Evolutionary conservation across 2,113 vertebrate species (phyloP), one percentile per base, ranked within the genome.

Genomic region (Ahaetulla prasina): DNA sequence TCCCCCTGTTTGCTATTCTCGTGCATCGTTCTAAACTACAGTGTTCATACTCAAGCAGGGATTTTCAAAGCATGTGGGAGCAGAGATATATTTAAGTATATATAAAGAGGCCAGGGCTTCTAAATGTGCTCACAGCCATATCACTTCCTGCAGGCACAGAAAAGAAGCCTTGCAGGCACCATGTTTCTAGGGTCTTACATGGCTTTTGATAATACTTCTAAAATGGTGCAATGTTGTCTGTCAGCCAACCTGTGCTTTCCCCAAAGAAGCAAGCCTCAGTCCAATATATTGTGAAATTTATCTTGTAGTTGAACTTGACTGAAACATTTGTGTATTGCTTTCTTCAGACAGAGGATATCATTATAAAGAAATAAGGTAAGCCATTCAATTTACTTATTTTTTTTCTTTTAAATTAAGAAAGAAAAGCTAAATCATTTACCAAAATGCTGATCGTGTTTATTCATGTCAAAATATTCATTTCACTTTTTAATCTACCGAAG

Each of bases 141-240:
- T 92, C 11, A 7, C 74, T 91, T 20, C 89, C 89, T 90, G 30
- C 16, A 90, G 6, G 74, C 16, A 85, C 2, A n/a, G 91, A 86
- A n/a, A 88, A 0, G 54, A 1, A 0, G 18, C 22, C 84, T 92
- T 92, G 63, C 12, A 93, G 49, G 92, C 89, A 95, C 7, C 86
- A 89, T 4, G 85, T 27, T 95, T 93, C 85, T 4, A 14, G 50
- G 49, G 45, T 39, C 91, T 35, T 80, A 55, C 25, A 88, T 89
- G 3, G 7, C 43, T 25, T 93, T 92, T n/a, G 27, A 92, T 47
- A 90, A 94, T 12, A 68, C 8, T 94, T 91, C 92, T 53, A 63
- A 49, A 63, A 93, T 93, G 93, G 27, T 89, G 30, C 43, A 53
- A 53, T 92, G 22, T 3, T 88, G 9, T 25, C 3, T 93, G 94